Evolutionary conservation across 2,113 vertebrate genomes (phyloP).

Genomic region (Aythya baeri): DNA sequence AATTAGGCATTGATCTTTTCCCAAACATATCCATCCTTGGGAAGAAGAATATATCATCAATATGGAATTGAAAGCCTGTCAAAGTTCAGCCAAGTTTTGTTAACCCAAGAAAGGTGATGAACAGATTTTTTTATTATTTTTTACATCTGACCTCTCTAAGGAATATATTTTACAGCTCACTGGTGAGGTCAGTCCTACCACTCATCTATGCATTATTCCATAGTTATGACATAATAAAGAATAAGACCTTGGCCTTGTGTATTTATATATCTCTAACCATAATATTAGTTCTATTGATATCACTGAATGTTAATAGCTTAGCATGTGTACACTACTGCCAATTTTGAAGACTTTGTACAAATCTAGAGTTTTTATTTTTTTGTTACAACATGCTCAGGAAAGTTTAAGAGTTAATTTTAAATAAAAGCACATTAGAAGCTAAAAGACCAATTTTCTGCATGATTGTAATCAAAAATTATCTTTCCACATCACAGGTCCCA

Average conservation of each 20-base stretch:
- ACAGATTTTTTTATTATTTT: not conserved
- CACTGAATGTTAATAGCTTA: not conserved
- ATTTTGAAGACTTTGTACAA: not conserved
- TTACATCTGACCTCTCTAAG: not conserved
- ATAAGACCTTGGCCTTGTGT: not conserved
- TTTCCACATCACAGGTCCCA: not conserved
- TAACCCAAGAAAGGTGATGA: not conserved
- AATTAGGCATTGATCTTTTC: not conserved
- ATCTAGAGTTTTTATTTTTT: not conserved
- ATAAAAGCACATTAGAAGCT: not conserved
- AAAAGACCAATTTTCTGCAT: not conserved
- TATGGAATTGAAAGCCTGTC: not conserved
- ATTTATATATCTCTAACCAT: not conserved
- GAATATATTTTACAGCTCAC: not conserved
- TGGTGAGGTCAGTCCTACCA: not conserved
- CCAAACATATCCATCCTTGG: not conserved
- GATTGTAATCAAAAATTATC: not conserved
- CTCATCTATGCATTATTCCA: not conserved
- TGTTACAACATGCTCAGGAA: not conserved
- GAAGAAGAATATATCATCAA: not conserved
- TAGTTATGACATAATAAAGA: not conserved
- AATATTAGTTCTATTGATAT: not conserved
- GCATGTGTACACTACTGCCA: not conserved
- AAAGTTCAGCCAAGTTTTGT: not conserved
- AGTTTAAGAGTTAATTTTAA: not conserved